These are phyloP conservation scores for Zosterops japonicus DNA, from an alignment of 2,113 vertebrate species.

Conservation along the genomic window DNA sequence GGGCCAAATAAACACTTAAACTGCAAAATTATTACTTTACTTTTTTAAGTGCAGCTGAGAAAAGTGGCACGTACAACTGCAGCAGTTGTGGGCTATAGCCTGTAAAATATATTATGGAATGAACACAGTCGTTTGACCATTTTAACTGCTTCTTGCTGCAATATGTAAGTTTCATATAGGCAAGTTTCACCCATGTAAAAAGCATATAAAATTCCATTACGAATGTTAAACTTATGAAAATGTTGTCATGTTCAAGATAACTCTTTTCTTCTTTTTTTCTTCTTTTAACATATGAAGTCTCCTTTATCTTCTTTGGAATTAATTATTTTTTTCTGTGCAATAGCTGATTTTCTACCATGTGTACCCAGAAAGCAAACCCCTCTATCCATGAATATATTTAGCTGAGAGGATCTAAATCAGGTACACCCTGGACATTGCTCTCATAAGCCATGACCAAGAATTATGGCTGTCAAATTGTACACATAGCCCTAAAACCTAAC, in stretches of 20 bases:
- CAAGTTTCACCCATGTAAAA: not conserved
- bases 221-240: not conserved
- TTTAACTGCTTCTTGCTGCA: slow-evolving; percentile 13
- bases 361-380: not conserved
- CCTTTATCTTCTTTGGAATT: not conserved
- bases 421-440: not conserved
- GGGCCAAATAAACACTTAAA: slow-evolving; percentile 5
- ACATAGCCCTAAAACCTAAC: too few relatives aligned
- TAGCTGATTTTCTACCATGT: not conserved
- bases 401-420: not conserved
- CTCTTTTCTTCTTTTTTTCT: not conserved
- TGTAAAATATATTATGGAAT: slow-evolving; percentile 12
- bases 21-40: not conserved
- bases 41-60: not conserved
- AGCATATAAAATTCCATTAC: not conserved
- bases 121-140: not conserved
- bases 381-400: not conserved
- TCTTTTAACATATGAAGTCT: not conserved
- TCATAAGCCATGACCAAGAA: not conserved
- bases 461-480: not conserved
- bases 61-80: not conserved
- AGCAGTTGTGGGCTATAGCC: not conserved
- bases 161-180: not conserved
- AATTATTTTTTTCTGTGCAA: not conserved
- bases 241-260: not conserved